Evolutionary conservation across 2,888 invertebrate genomes (phyloP), one percentile per base, ranked within the genome.

Genomic region (Mactromeris polynyma): DNA sequence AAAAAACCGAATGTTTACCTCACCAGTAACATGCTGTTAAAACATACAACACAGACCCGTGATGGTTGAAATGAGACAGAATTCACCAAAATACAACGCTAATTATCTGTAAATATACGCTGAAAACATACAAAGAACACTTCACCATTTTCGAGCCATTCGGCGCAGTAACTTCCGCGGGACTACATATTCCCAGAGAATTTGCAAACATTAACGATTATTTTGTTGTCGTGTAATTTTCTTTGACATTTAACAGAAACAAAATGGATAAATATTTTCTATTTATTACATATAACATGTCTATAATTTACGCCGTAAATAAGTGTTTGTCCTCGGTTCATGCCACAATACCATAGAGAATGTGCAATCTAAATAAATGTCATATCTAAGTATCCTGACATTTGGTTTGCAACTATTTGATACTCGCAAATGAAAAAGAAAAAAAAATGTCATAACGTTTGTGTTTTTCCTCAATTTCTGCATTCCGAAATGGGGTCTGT

Each of bases 241-340:
- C 87, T 87, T 88, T 90, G 90, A 85, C 90, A 90, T 90, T 90
- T 90, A 36, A 73, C 58, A 83, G 89, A 79, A 79, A 89, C 80
- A 85, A 89, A 86, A 78, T 79, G 85, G 82, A 86, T 89, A 89
- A 89, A 89, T 89, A 89, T 89, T 89, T 89, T 85, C 85, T 78
- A 83, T 89, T 86, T 85, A 69, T 46, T 82, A 64, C 31, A 36
- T 58, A 40, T 64, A 84, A 89, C 82, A 85, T 78, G 81, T 77
- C 21, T 69, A 54, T 84, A 84, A 84, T 84, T 17, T 77, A 54
- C 33, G 26, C 42, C 40, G 51, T 84, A 73, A 84, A 77, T 36
- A 54, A 78, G 36, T n/a, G 54, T 78, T 78, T 73, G 83, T 78
- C 54, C 77, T 31, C 31, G 38, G 40, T 84, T 33, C 51, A 84